phyloP scores from a whole-genome alignment of 1,140 invertebrate genomes.

The Scaptomyza montana region DNA sequence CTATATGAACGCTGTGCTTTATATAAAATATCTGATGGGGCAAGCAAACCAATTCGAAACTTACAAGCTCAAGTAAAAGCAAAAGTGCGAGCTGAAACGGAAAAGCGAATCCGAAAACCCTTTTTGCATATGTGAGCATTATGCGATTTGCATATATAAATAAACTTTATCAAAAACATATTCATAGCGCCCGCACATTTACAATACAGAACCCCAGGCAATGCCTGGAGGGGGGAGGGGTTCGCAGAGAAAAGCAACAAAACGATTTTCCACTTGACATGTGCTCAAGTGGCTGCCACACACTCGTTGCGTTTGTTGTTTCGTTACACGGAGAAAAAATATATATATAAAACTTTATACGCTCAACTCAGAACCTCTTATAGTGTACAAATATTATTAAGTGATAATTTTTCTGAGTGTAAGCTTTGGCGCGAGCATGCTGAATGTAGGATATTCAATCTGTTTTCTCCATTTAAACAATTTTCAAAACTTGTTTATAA shows the following conservation, averaged over 20 bases:
- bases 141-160: conserved; percentile 75
- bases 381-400: too few species aligned
- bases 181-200: conserved; percentile 60
- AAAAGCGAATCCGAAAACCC: conserved; percentile 34
- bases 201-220: conserved; percentile 13
- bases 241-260: conserved; percentile 54
- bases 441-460: conserved; percentile 67
- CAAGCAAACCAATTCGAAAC: conserved; percentile 39
- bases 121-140: conserved; percentile 40
- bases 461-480: conserved; percentile 81
- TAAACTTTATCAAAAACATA: conserved; percentile 78
- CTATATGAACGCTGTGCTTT: not conserved
- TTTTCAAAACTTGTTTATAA: conserved; percentile 82
- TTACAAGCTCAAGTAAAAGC: conserved; percentile 10
- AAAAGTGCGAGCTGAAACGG: conserved; percentile 6
- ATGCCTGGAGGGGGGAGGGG: not conserved
- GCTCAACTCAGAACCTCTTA: too few species aligned
- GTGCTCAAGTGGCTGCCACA: conserved; percentile 73
- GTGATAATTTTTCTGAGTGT: not conserved
- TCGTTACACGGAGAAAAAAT: not conserved
- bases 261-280: conserved; percentile 82
- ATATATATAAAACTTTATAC: too few species aligned
- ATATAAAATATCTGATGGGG: conserved; percentile 7
- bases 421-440: not conserved
- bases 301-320: conserved; percentile 19